phyloP scores from a whole-genome alignment of 2,113 vertebrate genomes.

The Alethe diademata region DNA sequence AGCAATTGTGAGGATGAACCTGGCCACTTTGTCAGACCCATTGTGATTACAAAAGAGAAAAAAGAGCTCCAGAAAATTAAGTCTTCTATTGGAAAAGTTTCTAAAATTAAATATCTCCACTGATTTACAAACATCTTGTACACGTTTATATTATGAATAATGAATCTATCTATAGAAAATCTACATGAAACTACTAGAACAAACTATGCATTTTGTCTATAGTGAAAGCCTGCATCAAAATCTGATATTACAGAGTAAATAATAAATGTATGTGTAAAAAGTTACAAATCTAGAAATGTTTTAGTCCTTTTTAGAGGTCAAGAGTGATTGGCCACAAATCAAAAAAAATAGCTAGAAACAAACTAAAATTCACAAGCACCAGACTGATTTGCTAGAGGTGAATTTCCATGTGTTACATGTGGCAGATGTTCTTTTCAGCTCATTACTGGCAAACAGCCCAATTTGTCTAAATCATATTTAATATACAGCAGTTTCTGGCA shows the following conservation, averaged over 20 bases:
- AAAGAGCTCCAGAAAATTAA: neutral
- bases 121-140: neutral
- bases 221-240: neutral
- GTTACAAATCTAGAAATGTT: neutral
- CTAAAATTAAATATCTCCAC: neutral
- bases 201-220: neutral
- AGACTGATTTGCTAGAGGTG: neutral
- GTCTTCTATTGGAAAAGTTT: neutral
- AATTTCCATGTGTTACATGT: neutral
- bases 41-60: neutral
- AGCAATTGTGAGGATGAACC: neutral
- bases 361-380: neutral
- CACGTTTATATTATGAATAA: neutral
- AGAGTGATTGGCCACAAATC: neutral
- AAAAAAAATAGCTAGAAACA: conserved; percentile 27
- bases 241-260: neutral
- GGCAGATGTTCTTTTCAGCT: conserved; percentile 56
- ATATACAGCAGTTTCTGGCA: neutral
- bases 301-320: neutral
- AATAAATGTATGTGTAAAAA: neutral
- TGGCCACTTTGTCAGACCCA: neutral
- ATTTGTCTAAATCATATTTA: conserved; percentile 35
- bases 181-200: neutral
- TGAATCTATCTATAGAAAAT: neutral
- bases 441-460: conserved; percentile 15